Conservation (phyloP, 1,140 invertebrate species). For the Scaptomyza pallida region DNA sequence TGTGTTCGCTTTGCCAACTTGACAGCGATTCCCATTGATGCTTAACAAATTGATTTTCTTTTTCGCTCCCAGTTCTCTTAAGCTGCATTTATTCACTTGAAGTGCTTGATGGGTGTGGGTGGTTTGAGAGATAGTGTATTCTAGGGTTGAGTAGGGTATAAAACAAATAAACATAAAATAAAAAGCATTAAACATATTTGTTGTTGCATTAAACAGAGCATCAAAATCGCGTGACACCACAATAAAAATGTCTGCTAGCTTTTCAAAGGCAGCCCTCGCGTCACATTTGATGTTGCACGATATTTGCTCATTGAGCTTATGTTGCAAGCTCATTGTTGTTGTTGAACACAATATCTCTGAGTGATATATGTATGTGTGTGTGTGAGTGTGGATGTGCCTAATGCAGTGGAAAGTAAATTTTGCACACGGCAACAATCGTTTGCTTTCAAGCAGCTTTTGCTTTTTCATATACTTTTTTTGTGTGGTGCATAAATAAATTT, state of each 20-base stretch:
- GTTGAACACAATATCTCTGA: slow-evolving; percentile 32
- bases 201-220: background rate
- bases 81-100: background rate
- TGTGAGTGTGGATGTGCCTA: slow-evolving; percentile 39
- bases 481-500: slow-evolving; percentile 71
- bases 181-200: too few relatives aligned
- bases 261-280: background rate
- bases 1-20: slow-evolving; percentile 6
- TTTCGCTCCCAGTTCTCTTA: slow-evolving; percentile 2
- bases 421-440: slow-evolving; percentile 2
- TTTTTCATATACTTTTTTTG: slow-evolving; percentile 59
- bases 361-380: slow-evolving; percentile 45
- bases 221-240: background rate
- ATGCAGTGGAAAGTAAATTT: slow-evolving; percentile 67
- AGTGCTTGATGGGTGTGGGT: background rate
- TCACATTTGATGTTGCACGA: slow-evolving; percentile 52
- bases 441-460: slow-evolving; percentile 1
- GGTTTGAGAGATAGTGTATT: background rate
- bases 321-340: background rate
- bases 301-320: slow-evolving; percentile 46
- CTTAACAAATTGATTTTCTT: slow-evolving; percentile 72
- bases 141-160: background rate
- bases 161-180: background rate
- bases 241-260: too few relatives aligned
- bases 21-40: slow-evolving; percentile 51